Conservation (phyloP, 92 coral and sea anemone species). For the Chrysogorgia sp. region DNA sequence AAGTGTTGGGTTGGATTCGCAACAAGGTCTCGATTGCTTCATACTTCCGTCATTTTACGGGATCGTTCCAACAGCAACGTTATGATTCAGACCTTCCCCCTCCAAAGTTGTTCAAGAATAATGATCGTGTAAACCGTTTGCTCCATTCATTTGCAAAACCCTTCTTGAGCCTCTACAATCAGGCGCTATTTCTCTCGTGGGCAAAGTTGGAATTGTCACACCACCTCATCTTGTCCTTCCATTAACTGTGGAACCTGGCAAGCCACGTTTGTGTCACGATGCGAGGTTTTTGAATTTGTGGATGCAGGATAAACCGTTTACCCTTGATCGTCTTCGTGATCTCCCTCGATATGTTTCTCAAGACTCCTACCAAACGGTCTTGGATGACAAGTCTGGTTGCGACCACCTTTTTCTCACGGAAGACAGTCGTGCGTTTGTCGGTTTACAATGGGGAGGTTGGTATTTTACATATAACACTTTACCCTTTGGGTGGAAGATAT, state of each 20-base stretch:
- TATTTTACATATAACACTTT: conserved; percentile 11
- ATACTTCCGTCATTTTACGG: too few relatives aligned
- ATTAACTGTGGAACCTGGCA: conserved; percentile 1
- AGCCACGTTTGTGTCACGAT: conserved; percentile 15
- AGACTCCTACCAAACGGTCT: too few relatives aligned
- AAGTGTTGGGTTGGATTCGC: too few relatives aligned
- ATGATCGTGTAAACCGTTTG: conserved; percentile 50
- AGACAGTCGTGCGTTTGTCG: not conserved
- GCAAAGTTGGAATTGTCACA: conserved; percentile 14
- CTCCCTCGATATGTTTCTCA: too few relatives aligned
- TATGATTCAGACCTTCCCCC: too few relatives aligned
- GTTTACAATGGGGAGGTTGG: conserved; percentile 17
- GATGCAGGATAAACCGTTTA: conserved; percentile 6
- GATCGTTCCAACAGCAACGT: too few relatives aligned
- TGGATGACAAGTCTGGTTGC: too few relatives aligned
- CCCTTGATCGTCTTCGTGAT: too few relatives aligned
- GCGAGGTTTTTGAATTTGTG: conserved; percentile 13
- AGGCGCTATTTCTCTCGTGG: conserved; percentile 53
- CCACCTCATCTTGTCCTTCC: conserved; percentile 10
- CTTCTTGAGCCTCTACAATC: conserved; percentile 29
- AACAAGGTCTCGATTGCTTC: too few relatives aligned
- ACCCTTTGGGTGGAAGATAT: conserved; percentile 9
- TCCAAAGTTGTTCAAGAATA: not conserved
- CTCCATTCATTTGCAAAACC: conserved; percentile 6
- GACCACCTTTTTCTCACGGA: conserved; percentile 4